These are phyloP conservation scores for Chironomus striatipennis DNA, from an alignment of 1,140 invertebrate species.

Conservation along the genomic window DNA sequence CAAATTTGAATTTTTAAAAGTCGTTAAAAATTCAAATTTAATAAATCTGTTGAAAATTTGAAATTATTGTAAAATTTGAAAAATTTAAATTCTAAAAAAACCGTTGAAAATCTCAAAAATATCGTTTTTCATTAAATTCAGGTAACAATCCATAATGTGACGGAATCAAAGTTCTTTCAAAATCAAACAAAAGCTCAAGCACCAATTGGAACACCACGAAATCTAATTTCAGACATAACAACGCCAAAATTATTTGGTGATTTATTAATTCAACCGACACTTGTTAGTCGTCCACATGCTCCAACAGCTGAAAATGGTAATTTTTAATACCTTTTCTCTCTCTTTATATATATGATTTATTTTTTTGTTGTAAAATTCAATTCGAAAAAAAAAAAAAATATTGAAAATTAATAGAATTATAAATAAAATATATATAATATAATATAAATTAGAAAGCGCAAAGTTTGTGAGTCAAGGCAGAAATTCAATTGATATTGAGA, in stretches of 20 bases:
- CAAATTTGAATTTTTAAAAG: too few relatives aligned
- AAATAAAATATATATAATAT: too few relatives aligned
- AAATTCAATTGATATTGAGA: constrained; percentile 37
- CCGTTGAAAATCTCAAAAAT: too few relatives aligned
- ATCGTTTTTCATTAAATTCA: constrained; percentile 25
- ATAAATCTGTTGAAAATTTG: too few relatives aligned
- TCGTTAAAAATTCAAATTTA: too few relatives aligned
- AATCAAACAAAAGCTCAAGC: constrained; percentile 39
- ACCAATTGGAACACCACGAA: constrained; percentile 28
- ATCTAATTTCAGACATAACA: constrained; percentile 27
- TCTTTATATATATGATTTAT: constrained; percentile 32
- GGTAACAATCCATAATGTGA: constrained; percentile 49
- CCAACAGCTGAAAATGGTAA: constrained; percentile 22
- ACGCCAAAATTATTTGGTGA: constrained; percentile 29
- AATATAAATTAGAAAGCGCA: constrained; percentile 27
- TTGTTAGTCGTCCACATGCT: constrained; percentile 21
- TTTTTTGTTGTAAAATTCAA: constrained; percentile 20
- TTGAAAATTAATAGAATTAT: too few relatives aligned
- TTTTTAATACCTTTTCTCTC: constrained; percentile 26
- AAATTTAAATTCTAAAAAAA: too few relatives aligned
- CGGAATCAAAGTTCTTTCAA: constrained; percentile 45
- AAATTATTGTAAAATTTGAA: too few relatives aligned
- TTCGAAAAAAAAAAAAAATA: too few relatives aligned
- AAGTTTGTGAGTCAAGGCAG: constrained; percentile 33
- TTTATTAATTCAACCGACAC: constrained; percentile 28